Base-by-base conservation (phyloP, 2,888 invertebrate genomes). In the Cephalotes varians region DNA sequence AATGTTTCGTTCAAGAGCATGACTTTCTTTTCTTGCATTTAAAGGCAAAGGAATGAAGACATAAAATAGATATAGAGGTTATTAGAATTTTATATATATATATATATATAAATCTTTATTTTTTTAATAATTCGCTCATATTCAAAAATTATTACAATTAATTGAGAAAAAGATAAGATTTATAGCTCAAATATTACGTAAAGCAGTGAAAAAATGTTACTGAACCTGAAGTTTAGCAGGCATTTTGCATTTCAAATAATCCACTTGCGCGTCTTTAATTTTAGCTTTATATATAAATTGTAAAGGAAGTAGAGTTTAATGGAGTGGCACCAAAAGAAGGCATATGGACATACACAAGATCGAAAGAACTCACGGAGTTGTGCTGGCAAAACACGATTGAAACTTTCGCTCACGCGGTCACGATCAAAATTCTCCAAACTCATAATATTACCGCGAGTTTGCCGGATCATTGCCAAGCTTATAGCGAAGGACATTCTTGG, bases 381-480 rank as follows among this genome's bases (percentile, higher is more conserved):
- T 21, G 56, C 2, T 54, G 40, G 60, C 77, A 82, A 86, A 79
- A 88, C 72, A 62, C 73, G 77, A 83, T 80, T 49, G 71, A 82
- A 90, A 88, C 82, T 88, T 90, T 82, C 80, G 84, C 58, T 56
- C 60, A 76, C 67, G 81, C 64, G 81, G 56, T 71, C 77, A 56
- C 60, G 81, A 85, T 85, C 84, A 85, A 88, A 89, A 89, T 89
- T 86, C 81, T 86, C 82, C 51, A 88, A 87, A 88, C 85, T 88
- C 83, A 21, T 84, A 82, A 83, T 83, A 81, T 71, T 79, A 74
- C 58, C 69, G 72, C 51, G 81, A 86, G 88, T 88, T 83, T 81
- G 77, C 82, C 86, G 85, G 87, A 85, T 90, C 90, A 90, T 90
- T 89, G 89, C 77, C 83, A 86, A 85, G 85, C 88, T 90, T 91